phyloP scores from a whole-genome alignment of 2,113 vertebrate genomes.

The Bucco capensis region DNA sequence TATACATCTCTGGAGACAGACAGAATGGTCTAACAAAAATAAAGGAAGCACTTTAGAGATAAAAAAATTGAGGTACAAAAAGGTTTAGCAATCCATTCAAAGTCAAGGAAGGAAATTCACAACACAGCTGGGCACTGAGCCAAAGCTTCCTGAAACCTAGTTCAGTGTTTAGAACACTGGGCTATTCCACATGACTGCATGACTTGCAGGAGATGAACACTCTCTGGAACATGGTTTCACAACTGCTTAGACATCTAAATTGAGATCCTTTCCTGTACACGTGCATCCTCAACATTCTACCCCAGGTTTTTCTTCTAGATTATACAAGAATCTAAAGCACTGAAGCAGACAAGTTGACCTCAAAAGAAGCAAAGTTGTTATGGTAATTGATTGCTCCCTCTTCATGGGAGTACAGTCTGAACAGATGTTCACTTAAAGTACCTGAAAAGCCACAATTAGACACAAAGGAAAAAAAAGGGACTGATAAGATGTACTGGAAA shows the following conservation, averaged over 20 bases:
- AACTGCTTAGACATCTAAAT: background rate
- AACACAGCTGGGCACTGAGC: background rate
- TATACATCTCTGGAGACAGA: background rate
- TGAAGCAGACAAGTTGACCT: background rate
- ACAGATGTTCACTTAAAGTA: background rate
- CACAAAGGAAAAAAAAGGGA: background rate
- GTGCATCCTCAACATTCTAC: background rate
- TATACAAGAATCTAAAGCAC: background rate
- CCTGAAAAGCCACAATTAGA: background rate
- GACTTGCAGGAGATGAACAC: background rate
- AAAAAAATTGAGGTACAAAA: background rate
- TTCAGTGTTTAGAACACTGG: background rate
- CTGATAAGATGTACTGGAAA: background rate
- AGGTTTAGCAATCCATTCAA: background rate
- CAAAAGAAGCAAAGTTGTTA: background rate
- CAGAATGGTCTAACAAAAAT: background rate
- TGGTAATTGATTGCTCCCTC: background rate
- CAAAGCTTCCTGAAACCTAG: background rate
- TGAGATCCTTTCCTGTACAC: background rate
- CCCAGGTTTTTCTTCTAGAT: background rate
- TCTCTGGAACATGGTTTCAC: background rate
- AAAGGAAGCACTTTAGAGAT: background rate
- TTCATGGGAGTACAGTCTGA: accelerated
- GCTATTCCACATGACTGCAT: background rate
- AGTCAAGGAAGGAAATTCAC: background rate